Evolutionary conservation across 1,140 invertebrate species (phyloP), one percentile per base, ranked within the genome.

Genomic region (Paraescarpia echinospica): DNA sequence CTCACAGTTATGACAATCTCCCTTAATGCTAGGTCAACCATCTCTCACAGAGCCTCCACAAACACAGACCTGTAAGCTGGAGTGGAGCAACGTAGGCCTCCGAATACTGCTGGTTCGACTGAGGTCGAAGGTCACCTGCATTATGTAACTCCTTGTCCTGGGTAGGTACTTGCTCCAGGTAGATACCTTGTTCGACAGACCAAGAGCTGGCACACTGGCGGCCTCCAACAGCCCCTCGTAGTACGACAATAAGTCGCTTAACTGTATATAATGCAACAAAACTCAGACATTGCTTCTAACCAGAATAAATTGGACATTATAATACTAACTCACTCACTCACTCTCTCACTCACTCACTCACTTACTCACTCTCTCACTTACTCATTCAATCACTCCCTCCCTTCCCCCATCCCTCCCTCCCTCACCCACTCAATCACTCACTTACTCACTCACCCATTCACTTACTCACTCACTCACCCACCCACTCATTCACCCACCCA

Each of bases 171-270:
- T 96, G 96, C 14, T 93, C 94, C 35, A 97, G 96, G 95, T 97
- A 98, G 12, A 98, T 97, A 98, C 98, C 96, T 99, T 99, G 96
- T 99, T 99, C 0, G 99, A 99, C 35, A 99, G 96, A 33, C 99
- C 99, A 33, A 99, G 96, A 0, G 98, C 98, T 31, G 99, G 98
- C 12, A 99, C 98, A 31, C 98, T 97, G n/a, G 98, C 98, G 89
- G 97, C 98, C 95, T 98, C 97, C 14, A 97, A 97, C 93, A 95
- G 93, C 93, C 31, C 93, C 34, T 90, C 8, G 34, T 90, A 90
- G 33, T 90, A 90, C 59, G 8, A 77, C 59, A 77, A 77, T 2
- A 0, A 77, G 59, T 77, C 22, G 59, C 22, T 31, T 77, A 18
- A 77, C 22, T 77, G 2, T 77, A 77, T 4, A 77, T 51, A 51